Conservation (phyloP, 2,888 invertebrate species). For the Drosophila heteroneura region DNA sequence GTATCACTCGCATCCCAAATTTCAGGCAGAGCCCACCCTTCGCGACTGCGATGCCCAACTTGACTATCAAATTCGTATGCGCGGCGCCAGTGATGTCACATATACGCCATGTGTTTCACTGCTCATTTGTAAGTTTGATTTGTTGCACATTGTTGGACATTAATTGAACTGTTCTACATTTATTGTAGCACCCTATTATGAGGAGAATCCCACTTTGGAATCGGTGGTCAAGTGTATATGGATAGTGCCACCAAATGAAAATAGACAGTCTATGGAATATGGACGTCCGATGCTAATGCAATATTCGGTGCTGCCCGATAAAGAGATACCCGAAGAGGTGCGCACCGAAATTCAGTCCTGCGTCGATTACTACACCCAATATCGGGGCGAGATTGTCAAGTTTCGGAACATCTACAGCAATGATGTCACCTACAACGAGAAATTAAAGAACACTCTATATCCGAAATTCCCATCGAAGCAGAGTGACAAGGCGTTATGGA, state of each 20-base stretch:
- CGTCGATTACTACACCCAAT: slow-evolving; percentile 92
- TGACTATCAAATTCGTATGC: slow-evolving; percentile 97
- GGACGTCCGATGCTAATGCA: slow-evolving; percentile 96
- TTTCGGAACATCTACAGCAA: slow-evolving; percentile 86
- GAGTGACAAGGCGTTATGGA: slow-evolving; percentile 92
- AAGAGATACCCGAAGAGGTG: slow-evolving; percentile 91
- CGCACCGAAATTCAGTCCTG: slow-evolving; percentile 94
- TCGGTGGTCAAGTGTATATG: slow-evolving; percentile 95
- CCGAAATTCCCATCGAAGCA: slow-evolving; percentile 94
- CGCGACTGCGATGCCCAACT: slow-evolving; percentile 96
- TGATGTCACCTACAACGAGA: slow-evolving; percentile 92
- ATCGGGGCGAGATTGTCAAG: slow-evolving; percentile 88
- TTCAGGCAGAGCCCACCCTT: slow-evolving; percentile 94
- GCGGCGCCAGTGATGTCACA: slow-evolving; percentile 95
- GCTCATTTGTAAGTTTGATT: slow-evolving; percentile 91
- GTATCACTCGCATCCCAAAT: slow-evolving; percentile 97
- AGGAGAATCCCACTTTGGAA: slow-evolving; percentile 92
- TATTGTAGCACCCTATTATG: slow-evolving; percentile 92
- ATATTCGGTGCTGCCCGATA: slow-evolving; percentile 93
- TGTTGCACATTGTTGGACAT: not conserved
- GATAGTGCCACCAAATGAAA: slow-evolving; percentile 98
- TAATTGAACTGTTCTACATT: not conserved
- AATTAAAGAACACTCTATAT: slow-evolving; percentile 92
- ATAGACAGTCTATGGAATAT: slow-evolving; percentile 93
- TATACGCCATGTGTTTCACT: slow-evolving; percentile 97